These are phyloP conservation scores for Machimus atricapillus DNA, from an alignment of 2,888 invertebrate species.

Conservation along the genomic window DNA sequence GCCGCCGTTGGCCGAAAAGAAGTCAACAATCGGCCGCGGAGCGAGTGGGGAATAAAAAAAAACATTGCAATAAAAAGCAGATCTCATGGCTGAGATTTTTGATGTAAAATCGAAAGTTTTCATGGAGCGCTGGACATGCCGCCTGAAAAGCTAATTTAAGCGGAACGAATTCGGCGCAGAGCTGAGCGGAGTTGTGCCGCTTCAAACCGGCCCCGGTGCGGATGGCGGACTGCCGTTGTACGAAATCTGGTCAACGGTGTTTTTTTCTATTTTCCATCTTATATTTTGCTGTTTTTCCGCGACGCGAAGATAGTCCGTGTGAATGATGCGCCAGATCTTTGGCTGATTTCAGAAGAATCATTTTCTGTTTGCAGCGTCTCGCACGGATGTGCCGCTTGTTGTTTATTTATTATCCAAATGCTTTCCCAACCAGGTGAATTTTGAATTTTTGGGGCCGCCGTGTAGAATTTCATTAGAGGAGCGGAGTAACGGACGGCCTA, in stretches of 20 bases:
- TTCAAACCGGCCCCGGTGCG: neutral
- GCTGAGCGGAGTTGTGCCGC: neutral
- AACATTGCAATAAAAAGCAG: conserved; percentile 1
- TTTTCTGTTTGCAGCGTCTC: neutral
- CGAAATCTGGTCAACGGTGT: neutral
- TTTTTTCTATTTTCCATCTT: neutral
- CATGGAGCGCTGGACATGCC: neutral
- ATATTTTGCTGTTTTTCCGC: neutral
- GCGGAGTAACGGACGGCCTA: neutral
- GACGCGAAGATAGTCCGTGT: neutral
- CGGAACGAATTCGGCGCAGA: neutral
- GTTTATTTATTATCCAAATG: neutral
- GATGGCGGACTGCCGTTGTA: neutral
- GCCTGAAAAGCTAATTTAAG: conserved; percentile 5
- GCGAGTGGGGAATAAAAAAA: neutral
- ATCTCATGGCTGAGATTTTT: neutral
- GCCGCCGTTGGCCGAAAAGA: neutral
- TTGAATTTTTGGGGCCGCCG: neutral
- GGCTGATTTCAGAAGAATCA: neutral
- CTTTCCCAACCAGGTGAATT: neutral
- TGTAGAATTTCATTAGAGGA: neutral
- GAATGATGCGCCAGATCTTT: neutral
- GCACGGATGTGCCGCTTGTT: neutral
- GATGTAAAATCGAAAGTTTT: conserved; percentile 34
- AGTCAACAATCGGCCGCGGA: neutral